Percentiles rank a stretch among this genome's conserved stretches.
Conservation (phyloP, 2,888 invertebrate genomes). For the Cantharis rustica region DNA sequence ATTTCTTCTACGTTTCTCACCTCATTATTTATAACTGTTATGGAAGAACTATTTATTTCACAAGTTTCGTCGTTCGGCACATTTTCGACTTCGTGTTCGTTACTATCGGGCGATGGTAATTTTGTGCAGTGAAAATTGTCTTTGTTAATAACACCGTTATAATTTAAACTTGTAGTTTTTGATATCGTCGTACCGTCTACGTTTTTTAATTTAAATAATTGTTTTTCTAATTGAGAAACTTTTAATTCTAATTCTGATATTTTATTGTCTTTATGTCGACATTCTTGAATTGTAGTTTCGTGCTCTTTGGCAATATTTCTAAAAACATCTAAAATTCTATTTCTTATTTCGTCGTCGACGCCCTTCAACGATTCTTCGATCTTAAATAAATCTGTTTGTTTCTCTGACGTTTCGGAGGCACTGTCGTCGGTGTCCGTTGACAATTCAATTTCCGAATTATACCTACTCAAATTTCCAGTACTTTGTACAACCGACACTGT, state of each 20-base stretch:
- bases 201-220: constrained; percentile 10
- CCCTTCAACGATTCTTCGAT: constrained; percentile 48
- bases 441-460: constrained; percentile 68
- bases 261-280: constrained; percentile 47
- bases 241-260: constrained; percentile 47
- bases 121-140: constrained; percentile 17
- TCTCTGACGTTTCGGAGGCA: constrained; percentile 53
- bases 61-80: constrained; percentile 10
- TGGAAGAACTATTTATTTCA: constrained; percentile 29
- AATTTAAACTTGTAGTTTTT: constrained; percentile 12
- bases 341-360: constrained; percentile 41
- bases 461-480: constrained; percentile 41
- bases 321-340: constrained; percentile 48
- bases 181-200: constrained; percentile 14
- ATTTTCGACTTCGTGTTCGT: neutral
- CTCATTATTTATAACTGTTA: constrained; percentile 22
- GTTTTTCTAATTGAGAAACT: constrained; percentile 42
- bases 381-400: constrained; percentile 44
- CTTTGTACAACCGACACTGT: constrained; percentile 50
- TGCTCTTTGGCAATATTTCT: constrained; percentile 48
- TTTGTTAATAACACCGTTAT: constrained; percentile 21
- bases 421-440: constrained; percentile 75
- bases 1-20: constrained; percentile 13
- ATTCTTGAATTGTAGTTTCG: constrained; percentile 44
- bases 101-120: constrained; percentile 7